A percentile compares a stretch with the other conserved stretches of the same genome.
phyloP scores from a whole-genome alignment of 1,140 invertebrate species.

The Solenopsis fugax region DNA sequence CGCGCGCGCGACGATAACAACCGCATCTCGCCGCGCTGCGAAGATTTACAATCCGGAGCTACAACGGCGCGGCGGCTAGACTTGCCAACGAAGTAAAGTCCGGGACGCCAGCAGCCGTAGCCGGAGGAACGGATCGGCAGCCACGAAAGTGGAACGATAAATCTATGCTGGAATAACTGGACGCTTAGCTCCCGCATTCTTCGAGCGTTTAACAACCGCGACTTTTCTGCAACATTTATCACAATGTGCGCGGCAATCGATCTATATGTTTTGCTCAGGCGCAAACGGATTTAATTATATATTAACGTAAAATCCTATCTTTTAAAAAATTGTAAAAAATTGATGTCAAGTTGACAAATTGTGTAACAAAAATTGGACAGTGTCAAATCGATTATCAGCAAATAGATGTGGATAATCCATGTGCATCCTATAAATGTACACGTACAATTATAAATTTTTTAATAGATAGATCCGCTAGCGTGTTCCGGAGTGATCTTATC shows the following conservation, averaged over 20 bases:
- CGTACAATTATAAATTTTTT: background rate
- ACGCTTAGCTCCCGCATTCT: conserved; percentile 73
- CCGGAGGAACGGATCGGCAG: conserved; percentile 60
- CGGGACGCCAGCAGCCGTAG: conserved; percentile 32
- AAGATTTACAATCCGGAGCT: conserved; percentile 69
- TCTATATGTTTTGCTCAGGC: background rate
- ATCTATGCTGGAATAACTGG: conserved; percentile 69
- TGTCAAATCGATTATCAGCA: background rate
- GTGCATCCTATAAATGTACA: background rate
- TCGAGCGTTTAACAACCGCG: conserved; percentile 60
- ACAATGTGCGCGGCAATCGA: background rate
- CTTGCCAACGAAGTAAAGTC: conserved; percentile 22
- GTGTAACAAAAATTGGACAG: no score
- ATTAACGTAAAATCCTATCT: background rate
- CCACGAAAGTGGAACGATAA: conserved; percentile 73
- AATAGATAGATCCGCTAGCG: background rate
- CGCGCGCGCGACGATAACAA: conserved; percentile 50
- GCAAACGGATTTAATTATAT: background rate
- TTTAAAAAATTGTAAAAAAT: background rate
- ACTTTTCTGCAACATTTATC: conserved; percentile 56
- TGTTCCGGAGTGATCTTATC: background rate
- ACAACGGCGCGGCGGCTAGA: conserved; percentile 43
- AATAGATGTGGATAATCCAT: no score
- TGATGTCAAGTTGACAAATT: background rate
- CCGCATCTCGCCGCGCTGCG: conserved; percentile 6